Evolutionary conservation across 1,140 invertebrate species (phyloP).

Genomic region (Ditylenchus dipsaci): DNA sequence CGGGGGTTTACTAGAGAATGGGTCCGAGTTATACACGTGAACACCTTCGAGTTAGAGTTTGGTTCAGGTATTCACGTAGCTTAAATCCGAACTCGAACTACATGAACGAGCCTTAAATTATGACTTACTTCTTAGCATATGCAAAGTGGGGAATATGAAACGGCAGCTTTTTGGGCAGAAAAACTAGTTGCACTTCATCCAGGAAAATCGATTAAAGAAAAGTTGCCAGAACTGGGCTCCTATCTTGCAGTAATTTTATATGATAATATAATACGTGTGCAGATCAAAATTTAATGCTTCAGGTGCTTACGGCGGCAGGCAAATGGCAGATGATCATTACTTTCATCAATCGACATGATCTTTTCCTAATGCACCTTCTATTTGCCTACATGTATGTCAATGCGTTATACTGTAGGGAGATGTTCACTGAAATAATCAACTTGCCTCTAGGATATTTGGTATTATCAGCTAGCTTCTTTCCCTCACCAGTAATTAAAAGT

Average conservation of each 20-base stretch:
- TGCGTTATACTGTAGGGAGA: conserved; percentile 29
- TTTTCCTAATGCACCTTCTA: conserved; percentile 35
- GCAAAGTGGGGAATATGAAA: conserved; percentile 40
- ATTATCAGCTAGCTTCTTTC: neutral
- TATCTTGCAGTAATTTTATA: conserved; percentile 31
- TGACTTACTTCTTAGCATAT: too few relatives aligned
- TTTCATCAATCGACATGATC: conserved; percentile 26
- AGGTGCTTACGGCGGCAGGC: conserved; percentile 38
- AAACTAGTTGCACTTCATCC: conserved; percentile 33
- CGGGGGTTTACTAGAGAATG: too few relatives aligned
- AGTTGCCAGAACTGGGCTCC: conserved; percentile 38
- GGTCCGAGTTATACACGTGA: too few relatives aligned
- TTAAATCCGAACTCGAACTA: too few relatives aligned
- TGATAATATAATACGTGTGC: neutral
- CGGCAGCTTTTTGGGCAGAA: conserved; percentile 40
- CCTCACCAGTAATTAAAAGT: neutral
- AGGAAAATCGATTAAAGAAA: conserved; percentile 20
- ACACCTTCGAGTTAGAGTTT: too few relatives aligned
- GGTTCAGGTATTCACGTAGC: too few relatives aligned
- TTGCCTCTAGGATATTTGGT: conserved; percentile 29
- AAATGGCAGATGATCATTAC: conserved; percentile 43
- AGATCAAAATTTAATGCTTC: neutral
- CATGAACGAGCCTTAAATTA: too few relatives aligned
- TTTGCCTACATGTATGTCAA: conserved; percentile 40
- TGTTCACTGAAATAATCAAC: conserved; percentile 25